Evolutionary conservation across 1,140 invertebrate genomes (phyloP).

Genomic region (Parapsyche elsis): DNA sequence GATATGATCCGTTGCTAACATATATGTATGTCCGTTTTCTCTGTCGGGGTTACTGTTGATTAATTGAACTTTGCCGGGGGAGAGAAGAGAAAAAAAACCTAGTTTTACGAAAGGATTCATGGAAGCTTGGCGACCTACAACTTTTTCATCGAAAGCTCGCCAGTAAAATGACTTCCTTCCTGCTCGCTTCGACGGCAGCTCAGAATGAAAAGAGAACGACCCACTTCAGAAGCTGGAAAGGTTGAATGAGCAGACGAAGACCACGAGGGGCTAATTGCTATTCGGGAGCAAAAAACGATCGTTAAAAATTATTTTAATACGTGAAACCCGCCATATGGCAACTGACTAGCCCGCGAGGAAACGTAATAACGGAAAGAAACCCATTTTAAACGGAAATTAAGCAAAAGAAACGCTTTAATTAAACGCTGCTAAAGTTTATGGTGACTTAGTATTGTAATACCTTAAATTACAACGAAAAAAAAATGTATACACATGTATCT

Average conservation of each 20-base stretch:
- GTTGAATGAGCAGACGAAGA: not conserved
- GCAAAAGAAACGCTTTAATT: not conserved
- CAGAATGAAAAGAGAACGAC: not conserved
- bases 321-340: slow-evolving; percentile 19
- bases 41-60: not conserved
- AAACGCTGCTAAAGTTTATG: not conserved
- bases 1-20: slow-evolving; percentile 8
- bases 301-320: slow-evolving; percentile 32
- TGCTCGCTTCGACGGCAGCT: not conserved
- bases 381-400: not conserved
- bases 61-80: not conserved
- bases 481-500: not conserved
- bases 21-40: not conserved
- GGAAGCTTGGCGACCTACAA: not conserved
- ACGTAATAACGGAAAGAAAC: not conserved
- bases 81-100: not conserved
- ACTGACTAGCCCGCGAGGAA: not conserved
- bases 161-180: not conserved
- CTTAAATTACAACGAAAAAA: no score
- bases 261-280: slow-evolving; percentile 18
- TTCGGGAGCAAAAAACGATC: not conserved
- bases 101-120: not conserved
- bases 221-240: not conserved
- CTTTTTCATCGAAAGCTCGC: not conserved
- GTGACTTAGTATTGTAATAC: no score